These are phyloP conservation scores for Temnothorax rugatulus DNA, from an alignment of 2,888 invertebrate species.

Conservation along the genomic window DNA sequence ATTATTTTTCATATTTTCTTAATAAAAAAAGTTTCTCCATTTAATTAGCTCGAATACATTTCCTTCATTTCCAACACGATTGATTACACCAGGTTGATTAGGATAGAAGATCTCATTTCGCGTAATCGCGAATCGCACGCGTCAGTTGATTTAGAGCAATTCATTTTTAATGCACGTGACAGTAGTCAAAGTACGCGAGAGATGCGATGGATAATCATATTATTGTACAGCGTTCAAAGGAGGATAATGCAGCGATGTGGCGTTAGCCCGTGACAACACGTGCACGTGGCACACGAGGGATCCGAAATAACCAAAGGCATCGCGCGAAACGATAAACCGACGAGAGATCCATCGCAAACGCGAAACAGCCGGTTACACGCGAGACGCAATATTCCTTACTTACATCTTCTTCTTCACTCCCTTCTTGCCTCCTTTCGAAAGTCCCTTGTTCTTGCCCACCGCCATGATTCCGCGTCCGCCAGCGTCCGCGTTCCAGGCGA, in stretches of 20 bases:
- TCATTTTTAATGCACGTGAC: not conserved
- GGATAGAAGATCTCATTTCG: not conserved
- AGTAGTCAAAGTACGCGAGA: not conserved
- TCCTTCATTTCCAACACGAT: not conserved
- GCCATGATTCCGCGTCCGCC: conserved; percentile 92
- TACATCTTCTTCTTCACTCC: conserved; percentile 99
- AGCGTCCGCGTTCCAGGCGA: conserved; percentile 72
- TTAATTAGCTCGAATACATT: not conserved
- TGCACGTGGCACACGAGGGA: not conserved
- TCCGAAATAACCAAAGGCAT: conserved; percentile 35
- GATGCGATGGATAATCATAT: not conserved
- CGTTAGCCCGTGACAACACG: not conserved
- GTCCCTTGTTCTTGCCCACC: conserved; percentile 98
- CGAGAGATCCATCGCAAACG: not conserved
- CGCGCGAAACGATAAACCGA: not conserved
- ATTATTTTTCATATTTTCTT: not conserved
- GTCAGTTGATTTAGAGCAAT: not conserved
- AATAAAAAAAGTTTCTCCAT: not conserved
- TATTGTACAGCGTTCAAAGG: not conserved
- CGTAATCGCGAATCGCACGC: no score
- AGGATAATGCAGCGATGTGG: not conserved
- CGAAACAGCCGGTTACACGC: not conserved
- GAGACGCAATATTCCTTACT: conserved; percentile 86
- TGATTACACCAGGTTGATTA: not conserved
- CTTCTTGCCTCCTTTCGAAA: conserved; percentile 99